phyloP scores from a whole-genome alignment of 2,888 invertebrate species.

The Drosophila neonasuta region DNA sequence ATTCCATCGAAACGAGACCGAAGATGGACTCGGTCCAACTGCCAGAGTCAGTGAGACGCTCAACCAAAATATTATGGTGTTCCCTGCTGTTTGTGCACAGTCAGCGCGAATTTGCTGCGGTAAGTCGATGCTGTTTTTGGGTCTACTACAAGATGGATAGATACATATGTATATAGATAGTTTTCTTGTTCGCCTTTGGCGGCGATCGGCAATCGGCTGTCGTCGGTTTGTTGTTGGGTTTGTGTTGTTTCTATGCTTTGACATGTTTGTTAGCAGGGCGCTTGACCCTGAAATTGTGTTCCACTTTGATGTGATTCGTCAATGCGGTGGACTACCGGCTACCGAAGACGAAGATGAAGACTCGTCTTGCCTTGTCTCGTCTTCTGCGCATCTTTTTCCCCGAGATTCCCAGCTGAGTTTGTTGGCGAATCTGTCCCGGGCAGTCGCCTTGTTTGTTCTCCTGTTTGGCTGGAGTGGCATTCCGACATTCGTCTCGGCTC shows the following conservation, averaged over 20 bases:
- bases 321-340: constrained; percentile 78
- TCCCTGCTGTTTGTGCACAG: constrained; percentile 74
- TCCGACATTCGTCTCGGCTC: constrained; percentile 58
- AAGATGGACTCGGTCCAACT: constrained; percentile 15
- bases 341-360: constrained; percentile 36
- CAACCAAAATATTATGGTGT: constrained; percentile 81
- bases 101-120: constrained; percentile 79
- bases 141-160: constrained; percentile 1
- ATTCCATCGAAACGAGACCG: constrained; percentile 62
- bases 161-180: neutral
- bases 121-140: constrained; percentile 69
- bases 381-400: constrained; percentile 26
- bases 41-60: constrained; percentile 11
- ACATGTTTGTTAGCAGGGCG: constrained; percentile 73
- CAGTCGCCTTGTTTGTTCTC: constrained; percentile 34
- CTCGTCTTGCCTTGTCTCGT: constrained; percentile 8
- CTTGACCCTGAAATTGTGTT: constrained; percentile 67
- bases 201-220: constrained; percentile 53
- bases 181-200: constrained; percentile 40
- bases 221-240: constrained; percentile 53
- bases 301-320: constrained; percentile 80
- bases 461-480: constrained; percentile 40
- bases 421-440: constrained; percentile 71
- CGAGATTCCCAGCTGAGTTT: constrained; percentile 69
- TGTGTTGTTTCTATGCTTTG: constrained; percentile 56